Evolutionary conservation across 2,113 vertebrate species (phyloP), one percentile per base, ranked within the genome.

Genomic region (Pagrus major): DNA sequence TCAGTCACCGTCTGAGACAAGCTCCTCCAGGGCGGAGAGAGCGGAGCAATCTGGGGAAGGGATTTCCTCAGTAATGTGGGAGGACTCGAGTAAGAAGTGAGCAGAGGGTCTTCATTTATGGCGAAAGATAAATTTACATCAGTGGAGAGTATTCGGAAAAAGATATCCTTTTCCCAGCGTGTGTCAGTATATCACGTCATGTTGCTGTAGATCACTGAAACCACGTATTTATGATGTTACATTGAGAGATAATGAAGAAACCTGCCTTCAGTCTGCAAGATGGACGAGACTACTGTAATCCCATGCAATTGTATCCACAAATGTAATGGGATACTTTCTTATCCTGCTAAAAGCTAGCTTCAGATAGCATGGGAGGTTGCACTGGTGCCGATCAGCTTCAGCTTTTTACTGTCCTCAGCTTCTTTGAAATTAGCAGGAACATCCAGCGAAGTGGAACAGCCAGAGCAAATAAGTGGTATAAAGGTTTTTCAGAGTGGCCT

Each of bases 41-140:
- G 11, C 14, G 27, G 54, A 37, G 41, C 33, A n/a, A 78, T 64
- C 69, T 83, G 70, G 39, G 72, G 52, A 78, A 89, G 73, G 82
- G 81, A 78, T 88, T 90, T 89, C 67, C 76, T 88, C 69, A 47
- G 52, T 33, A 23, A 76, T 71, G 69, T 77, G 73, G 71, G 70
- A 87, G 66, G 76, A 83, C 49, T 39, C 37, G 65, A 61, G 35
- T 23, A n/a, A 20, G 52, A 59, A 61, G 27, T 69, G 25, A 75
- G 41, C 15, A 61, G 23, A 59, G 20, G 18, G 42, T 81, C 11
- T n/a, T 67, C 6, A 71, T 81, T 84, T 68, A 69, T 64, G 23
- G 42, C 33, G 37, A 71, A 75, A 76, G 71, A 49, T 35, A 15
- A 42, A 80, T 72, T 47, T 0, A 47, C 58, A 49, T 71, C 9